phyloP scores from a whole-genome alignment of 2,888 invertebrate genomes.

The Temnothorax rugatulus region DNA sequence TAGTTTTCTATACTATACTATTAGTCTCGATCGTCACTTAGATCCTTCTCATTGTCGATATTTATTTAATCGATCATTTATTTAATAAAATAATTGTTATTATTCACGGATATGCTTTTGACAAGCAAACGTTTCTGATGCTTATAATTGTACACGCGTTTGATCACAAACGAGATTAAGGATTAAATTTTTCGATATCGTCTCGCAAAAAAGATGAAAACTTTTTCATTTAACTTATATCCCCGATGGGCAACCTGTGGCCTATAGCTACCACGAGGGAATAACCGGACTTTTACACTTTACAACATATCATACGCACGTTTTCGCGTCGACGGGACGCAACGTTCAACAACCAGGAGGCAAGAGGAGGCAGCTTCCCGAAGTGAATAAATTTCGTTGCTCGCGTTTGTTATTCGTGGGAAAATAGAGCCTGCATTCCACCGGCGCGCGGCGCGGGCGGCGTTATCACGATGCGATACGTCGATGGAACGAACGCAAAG shows the following conservation, averaged over 20 bases:
- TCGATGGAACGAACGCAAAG: neutral
- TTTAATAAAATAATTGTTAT: neutral
- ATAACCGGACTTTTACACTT: slow-evolving; percentile 1
- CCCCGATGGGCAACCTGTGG: neutral
- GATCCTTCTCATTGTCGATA: neutral
- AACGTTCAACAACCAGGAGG: neutral
- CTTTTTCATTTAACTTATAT: neutral
- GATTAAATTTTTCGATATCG: slow-evolving; percentile 10
- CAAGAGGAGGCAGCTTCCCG: neutral
- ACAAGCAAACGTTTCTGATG: neutral
- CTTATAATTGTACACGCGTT: neutral
- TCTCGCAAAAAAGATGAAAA: neutral
- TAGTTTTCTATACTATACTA: neutral
- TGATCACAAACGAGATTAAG: neutral
- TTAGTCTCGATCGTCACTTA: neutral
- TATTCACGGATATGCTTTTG: neutral
- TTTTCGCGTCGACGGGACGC: neutral
- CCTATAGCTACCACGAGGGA: neutral
- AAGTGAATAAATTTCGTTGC: slow-evolving; percentile 11
- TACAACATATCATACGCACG: neutral
- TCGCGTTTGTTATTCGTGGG: neutral
- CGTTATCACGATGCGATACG: neutral
- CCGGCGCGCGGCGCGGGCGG: no score
- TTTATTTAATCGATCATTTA: neutral
- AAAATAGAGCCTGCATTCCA: slow-evolving; percentile 3